These are phyloP conservation scores for Onthophagus sagittarius DNA, from an alignment of 2,888 invertebrate genomes.

Conservation along the genomic window DNA sequence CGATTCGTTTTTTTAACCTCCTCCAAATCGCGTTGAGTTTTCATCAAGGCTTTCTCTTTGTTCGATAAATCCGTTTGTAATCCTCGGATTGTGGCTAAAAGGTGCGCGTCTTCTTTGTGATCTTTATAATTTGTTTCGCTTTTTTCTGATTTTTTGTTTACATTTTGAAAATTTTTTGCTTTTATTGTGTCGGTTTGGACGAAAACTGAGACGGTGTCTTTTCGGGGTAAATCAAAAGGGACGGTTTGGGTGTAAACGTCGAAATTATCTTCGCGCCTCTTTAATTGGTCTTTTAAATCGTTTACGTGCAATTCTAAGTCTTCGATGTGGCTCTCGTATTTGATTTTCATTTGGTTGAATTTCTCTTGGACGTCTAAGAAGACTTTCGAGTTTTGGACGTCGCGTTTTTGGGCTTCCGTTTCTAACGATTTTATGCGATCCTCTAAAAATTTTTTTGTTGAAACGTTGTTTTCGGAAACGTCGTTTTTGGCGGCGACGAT, in stretches of 20 bases:
- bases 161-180: slow-evolving; percentile 23
- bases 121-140: slow-evolving; percentile 38
- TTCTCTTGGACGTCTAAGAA: slow-evolving; percentile 71
- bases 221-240: slow-evolving; percentile 38
- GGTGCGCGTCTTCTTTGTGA: slow-evolving; percentile 70
- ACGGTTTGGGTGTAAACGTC: slow-evolving; percentile 46
- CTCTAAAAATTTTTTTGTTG: slow-evolving; percentile 63
- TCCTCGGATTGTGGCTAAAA: slow-evolving; percentile 75
- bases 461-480: slow-evolving; percentile 42
- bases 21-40: slow-evolving; percentile 71
- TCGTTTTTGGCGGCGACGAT: slow-evolving; percentile 55
- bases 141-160: slow-evolving; percentile 20
- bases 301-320: slow-evolving; percentile 66
- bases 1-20: slow-evolving; percentile 72
- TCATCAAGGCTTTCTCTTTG: slow-evolving; percentile 69
- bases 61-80: slow-evolving; percentile 69
- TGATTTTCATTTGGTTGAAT: slow-evolving; percentile 72
- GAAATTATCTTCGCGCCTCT: slow-evolving; percentile 46
- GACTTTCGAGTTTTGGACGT: slow-evolving; percentile 66
- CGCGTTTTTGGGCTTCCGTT: slow-evolving; percentile 66
- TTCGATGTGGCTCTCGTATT: slow-evolving; percentile 71
- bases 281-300: slow-evolving; percentile 45
- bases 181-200: slow-evolving; percentile 26
- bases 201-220: slow-evolving; percentile 38
- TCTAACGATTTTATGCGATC: slow-evolving; percentile 69